Evolutionary conservation across 2,113 vertebrate species (phyloP).

Genomic region (Mola mola): DNA sequence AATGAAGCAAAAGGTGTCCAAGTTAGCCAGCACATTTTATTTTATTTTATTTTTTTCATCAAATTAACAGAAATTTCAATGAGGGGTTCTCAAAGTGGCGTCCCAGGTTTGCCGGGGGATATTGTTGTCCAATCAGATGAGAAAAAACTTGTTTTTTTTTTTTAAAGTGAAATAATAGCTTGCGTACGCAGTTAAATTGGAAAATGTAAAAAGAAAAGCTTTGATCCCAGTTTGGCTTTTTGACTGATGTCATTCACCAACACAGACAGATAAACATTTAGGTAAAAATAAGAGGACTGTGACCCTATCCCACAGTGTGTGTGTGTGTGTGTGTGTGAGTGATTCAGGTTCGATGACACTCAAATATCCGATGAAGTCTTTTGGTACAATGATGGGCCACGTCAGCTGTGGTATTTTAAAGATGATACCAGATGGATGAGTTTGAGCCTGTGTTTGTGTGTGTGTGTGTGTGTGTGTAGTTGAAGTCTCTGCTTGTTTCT

Average conservation of each 20-base stretch:
- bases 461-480: constrained; percentile 6
- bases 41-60: no score
- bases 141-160: no score
- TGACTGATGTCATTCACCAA: no score
- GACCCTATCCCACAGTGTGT: no score
- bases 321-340: constrained; percentile 4
- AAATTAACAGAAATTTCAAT: no score
- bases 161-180: background rate
- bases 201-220: background rate
- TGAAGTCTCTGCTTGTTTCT: background rate
- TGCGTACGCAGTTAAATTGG: background rate
- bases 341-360: constrained; percentile 15
- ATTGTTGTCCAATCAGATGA: no score
- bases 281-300: no score
- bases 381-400: constrained; percentile 11
- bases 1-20: no score
- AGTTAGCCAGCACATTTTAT: no score
- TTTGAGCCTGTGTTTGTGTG: constrained; percentile 10
- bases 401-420: constrained; percentile 26
- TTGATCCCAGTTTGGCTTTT: background rate
- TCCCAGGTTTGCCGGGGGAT: no score
- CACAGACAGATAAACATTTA: no score
- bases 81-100: no score
- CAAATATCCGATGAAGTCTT: constrained; percentile 29
- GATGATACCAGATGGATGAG: constrained; percentile 11